Evolutionary conservation across 2,888 invertebrate species (phyloP).

Genomic region (Tribolium freemani): DNA sequence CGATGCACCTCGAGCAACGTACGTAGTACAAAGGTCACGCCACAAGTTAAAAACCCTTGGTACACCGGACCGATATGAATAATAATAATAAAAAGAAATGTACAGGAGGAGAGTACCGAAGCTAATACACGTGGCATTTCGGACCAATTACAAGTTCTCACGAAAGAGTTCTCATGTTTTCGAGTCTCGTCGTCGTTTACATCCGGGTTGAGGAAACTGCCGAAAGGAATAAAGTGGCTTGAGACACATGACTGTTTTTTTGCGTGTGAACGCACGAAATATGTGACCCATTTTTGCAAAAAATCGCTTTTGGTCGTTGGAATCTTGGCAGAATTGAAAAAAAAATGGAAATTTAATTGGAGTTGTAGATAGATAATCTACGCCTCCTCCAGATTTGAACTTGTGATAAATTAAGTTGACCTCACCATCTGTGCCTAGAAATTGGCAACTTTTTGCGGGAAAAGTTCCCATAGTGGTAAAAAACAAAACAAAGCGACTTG

Average conservation of each 20-base stretch:
- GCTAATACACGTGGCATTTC: neutral
- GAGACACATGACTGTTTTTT: neutral
- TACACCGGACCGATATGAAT: conserved; percentile 51
- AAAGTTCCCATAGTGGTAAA: conserved; percentile 12
- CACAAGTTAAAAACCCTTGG: conserved; percentile 60
- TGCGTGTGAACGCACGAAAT: conserved; percentile 19
- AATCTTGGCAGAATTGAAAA: too few species aligned
- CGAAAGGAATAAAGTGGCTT: neutral
- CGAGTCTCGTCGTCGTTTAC: neutral
- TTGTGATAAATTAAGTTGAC: conserved; percentile 35
- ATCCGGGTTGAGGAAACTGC: neutral
- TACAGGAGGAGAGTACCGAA: neutral
- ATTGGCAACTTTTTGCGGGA: conserved; percentile 1
- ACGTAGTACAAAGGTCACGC: conserved; percentile 56
- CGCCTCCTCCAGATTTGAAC: conserved; percentile 21
- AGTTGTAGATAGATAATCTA: conserved; percentile 44
- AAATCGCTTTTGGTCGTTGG: too few species aligned
- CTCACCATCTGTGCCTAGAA: conserved; percentile 35
- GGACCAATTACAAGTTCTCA: neutral
- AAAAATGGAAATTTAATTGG: too few species aligned
- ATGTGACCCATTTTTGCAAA: conserved; percentile 29
- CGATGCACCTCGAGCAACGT: conserved; percentile 43
- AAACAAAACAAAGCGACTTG: conserved; percentile 4
- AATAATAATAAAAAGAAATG: conserved; percentile 38
- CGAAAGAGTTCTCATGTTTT: neutral